Base-by-base conservation (phyloP, 2,797 vertebrate species). In the Jordanella pulchra region DNA sequence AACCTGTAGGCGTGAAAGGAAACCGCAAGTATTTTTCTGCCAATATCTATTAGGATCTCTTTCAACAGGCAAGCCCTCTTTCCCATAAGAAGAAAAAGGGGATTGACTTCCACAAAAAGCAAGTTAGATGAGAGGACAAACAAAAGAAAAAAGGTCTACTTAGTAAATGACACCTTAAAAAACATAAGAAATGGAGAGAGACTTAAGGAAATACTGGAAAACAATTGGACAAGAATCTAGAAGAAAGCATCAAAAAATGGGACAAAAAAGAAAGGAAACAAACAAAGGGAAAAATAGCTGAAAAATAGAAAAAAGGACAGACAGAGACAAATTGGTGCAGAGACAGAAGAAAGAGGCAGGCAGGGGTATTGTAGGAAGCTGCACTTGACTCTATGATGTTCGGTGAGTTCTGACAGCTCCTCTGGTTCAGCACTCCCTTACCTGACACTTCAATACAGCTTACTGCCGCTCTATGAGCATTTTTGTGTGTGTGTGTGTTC, bases 371-470 rank as follows among this genome's bases (percentile, higher is more conserved):
- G 83, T 87, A 78, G 0, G 11, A 68, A 83, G 80, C 82, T 75
- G 61, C 81, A 72, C 77, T 83, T 78, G 65, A 77, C 74, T 86
- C 84, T 84, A 69, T 87, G 85, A 91, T 90, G 87, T 85, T 89
- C 30, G 7, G 61, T 67, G 75, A 85, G 82, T 82, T 88, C 83
- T 90, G 88, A 90, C 89, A 90, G 82, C 83, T 89, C 73, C 82
- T 87, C 84, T 84, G 67, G 83, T 88, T 89, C 79, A 81, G 79
- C 79, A 66, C 84, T 85, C 81, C 78, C 72, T 68, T 76, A 89
- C 86, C 88, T 89, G 87, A 89, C 87, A 89, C 87, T 89, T 89
- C 82, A 89, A 74, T 83, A 71, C 66, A 76, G 75, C 84, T 84
- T 69, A 71, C 77, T 66, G 73, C 79, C 75, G 75, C 64, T 84